Conservation (phyloP, 2,888 invertebrate species). For the Tromatobia lineatoria region DNA sequence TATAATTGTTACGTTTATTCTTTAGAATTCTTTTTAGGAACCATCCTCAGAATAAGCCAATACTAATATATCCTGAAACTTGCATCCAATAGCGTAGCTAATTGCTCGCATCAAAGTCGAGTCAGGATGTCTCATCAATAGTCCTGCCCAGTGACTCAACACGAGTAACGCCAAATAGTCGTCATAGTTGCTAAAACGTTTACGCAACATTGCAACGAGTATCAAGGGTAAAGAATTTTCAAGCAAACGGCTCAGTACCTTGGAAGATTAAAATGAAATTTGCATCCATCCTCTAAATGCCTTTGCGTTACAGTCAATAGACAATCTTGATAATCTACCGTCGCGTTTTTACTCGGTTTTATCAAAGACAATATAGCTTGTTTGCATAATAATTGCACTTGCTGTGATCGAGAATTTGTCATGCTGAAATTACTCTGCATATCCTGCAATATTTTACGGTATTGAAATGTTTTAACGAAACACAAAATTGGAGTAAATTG, state of each 20-base stretch:
- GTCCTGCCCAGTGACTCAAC: constrained; percentile 71
- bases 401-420: constrained; percentile 62
- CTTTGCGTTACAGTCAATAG: constrained; percentile 68
- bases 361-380: constrained; percentile 75
- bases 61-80: constrained; percentile 67
- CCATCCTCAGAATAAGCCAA: constrained; percentile 62
- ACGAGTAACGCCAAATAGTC: constrained; percentile 71
- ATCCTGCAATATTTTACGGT: constrained; percentile 44
- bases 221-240: neutral
- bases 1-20: neutral
- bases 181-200: constrained; percentile 60
- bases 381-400: constrained; percentile 70
- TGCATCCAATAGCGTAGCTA: constrained; percentile 69
- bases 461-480: neutral
- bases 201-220: neutral
- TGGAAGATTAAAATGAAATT: constrained; percentile 70
- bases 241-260: constrained; percentile 66
- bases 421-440: constrained; percentile 24
- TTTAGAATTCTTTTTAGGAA: neutral
- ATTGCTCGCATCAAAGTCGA: constrained; percentile 72
- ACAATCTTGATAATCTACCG: constrained; percentile 71
- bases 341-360: constrained; percentile 74
- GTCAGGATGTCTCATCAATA: constrained; percentile 70
- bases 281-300: constrained; percentile 70
- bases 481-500: neutral